Percentiles rank a stretch among this genome's conserved stretches.
These are phyloP conservation scores for Sanderia malayensis DNA, from an alignment of 30 jellyfish, hydroid and myxozoan species.

Conservation along the genomic window DNA sequence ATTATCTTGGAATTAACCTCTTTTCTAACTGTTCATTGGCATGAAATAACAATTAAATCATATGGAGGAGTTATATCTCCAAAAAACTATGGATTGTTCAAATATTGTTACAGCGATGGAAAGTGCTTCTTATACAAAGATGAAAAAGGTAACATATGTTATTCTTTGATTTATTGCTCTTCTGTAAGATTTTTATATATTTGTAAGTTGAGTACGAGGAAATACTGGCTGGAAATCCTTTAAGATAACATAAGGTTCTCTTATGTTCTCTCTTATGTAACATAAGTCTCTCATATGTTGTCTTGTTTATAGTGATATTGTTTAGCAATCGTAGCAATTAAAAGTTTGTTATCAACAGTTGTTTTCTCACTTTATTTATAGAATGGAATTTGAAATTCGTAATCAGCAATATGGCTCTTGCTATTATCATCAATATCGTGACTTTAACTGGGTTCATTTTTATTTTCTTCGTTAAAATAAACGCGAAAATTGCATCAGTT, in stretches of 20 bases:
- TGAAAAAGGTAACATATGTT: neutral
- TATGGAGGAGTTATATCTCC: neutral
- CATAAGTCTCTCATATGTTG: neutral
- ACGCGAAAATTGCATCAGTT: neutral
- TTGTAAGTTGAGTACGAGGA: neutral
- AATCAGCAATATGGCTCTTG: neutral
- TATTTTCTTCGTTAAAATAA: neutral
- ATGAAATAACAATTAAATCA: neutral
- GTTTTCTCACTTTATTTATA: neutral
- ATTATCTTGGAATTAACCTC: neutral
- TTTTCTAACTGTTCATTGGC: neutral
- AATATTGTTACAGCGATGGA: neutral
- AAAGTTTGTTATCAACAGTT: neutral
- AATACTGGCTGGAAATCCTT: neutral
- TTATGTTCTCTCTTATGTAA: neutral
- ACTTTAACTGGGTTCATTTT: constrained; percentile 10
- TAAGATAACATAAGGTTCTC: neutral
- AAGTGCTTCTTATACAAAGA: neutral
- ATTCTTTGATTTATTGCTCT: neutral
- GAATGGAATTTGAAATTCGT: constrained; percentile 17
- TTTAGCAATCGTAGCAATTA: neutral
- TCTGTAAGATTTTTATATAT: too few species aligned
- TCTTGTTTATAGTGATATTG: too few species aligned
- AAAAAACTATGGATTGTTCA: neutral
- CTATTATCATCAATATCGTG: neutral